Conservation (phyloP, 2,797 vertebrate genomes). For the Mormyrus hasselquistii region DNA sequence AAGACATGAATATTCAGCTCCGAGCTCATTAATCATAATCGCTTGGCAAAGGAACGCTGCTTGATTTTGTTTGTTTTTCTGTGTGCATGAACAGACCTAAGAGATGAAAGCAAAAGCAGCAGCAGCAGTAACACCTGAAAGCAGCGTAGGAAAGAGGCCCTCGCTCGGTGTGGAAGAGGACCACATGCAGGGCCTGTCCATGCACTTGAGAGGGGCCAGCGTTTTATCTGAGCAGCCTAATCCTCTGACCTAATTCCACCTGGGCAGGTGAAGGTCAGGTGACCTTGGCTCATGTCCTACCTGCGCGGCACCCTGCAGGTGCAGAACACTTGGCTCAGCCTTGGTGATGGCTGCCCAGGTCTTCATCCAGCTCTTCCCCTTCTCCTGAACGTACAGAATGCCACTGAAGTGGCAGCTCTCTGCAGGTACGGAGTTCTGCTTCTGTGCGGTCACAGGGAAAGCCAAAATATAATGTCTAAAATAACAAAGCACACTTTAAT, state of each 20-base stretch:
- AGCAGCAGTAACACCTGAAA: neutral
- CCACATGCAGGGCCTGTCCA: neutral
- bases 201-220: conserved; percentile 20
- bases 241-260: conserved; percentile 48
- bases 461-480: neutral
- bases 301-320: conserved; percentile 71
- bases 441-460: conserved; percentile 49
- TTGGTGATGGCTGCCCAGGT: conserved; percentile 73
- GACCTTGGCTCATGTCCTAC: conserved; percentile 45
- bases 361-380: conserved; percentile 75
- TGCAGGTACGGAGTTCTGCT: conserved; percentile 55
- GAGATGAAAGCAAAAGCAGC: neutral
- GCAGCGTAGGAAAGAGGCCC: neutral
- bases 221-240: conserved; percentile 45
- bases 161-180: neutral
- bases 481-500: neutral
- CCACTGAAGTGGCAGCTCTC: conserved; percentile 72
- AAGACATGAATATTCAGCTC: conserved; percentile 36
- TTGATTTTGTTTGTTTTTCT: conserved; percentile 46
- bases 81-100: conserved; percentile 27
- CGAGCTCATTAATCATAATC: conserved; percentile 55
- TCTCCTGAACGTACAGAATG: conserved; percentile 73
- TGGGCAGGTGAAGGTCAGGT: conserved; percentile 32
- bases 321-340: conserved; percentile 71
- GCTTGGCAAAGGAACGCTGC: neutral